Evolutionary conservation across 2,888 invertebrate genomes (phyloP).

Genomic region (Pogonocherus hispidulus): DNA sequence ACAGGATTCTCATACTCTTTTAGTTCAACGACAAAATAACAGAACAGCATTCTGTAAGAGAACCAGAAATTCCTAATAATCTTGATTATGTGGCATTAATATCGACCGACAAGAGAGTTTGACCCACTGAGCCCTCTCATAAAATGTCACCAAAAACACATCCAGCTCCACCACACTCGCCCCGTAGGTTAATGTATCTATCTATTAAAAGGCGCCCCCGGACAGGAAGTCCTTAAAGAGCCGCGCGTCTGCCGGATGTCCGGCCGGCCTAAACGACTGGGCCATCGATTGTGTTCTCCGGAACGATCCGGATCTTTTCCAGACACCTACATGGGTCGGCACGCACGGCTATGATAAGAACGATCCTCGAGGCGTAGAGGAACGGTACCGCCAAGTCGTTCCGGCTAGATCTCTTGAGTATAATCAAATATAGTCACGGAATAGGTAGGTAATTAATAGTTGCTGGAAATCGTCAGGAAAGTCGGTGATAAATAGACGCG

Average conservation of each 20-base stretch:
- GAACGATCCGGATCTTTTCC: slow-evolving; percentile 33
- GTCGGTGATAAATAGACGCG: slow-evolving; percentile 14
- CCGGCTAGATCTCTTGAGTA: slow-evolving; percentile 9
- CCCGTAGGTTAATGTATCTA: slow-evolving; percentile 50
- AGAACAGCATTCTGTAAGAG: no score
- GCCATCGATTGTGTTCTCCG: slow-evolving; percentile 55
- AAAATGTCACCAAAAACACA: slow-evolving; percentile 6
- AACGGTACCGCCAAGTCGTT: slow-evolving; percentile 1
- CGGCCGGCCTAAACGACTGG: slow-evolving; percentile 55
- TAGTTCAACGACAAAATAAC: no score
- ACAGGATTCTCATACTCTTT: no score
- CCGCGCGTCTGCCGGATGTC: slow-evolving; percentile 55
- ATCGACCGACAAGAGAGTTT: no score
- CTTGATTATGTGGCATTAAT: no score
- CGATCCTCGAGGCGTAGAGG: neutral
- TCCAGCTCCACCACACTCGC: slow-evolving; percentile 38
- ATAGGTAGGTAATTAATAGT: slow-evolving; percentile 14
- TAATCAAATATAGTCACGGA: slow-evolving; percentile 29
- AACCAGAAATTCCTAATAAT: no score
- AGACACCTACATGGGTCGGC: slow-evolving; percentile 21
- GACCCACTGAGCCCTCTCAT: neutral
- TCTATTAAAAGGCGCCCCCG: slow-evolving; percentile 51
- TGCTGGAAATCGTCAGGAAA: slow-evolving; percentile 26
- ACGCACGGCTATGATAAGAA: slow-evolving; percentile 21
- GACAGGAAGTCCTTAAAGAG: slow-evolving; percentile 57